Conservation (phyloP, 2,888 invertebrate genomes). For the Crocallis elinguaria region DNA sequence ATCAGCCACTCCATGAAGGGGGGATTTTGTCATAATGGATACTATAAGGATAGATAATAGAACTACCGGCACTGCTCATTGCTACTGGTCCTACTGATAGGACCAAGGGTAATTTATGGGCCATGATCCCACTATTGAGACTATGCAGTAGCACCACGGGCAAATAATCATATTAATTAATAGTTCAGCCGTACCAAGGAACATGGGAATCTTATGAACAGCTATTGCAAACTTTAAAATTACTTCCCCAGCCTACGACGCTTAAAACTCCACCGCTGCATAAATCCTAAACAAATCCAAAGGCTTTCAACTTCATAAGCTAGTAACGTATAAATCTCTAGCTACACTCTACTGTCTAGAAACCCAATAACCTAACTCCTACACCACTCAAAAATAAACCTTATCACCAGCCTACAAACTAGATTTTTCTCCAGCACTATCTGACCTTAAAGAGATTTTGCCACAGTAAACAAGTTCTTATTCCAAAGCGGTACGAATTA, state of each 20-base stretch:
- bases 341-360: slow-evolving; percentile 18
- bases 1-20: no score
- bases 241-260: slow-evolving; percentile 4
- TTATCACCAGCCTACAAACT: not conserved
- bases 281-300: slow-evolving; percentile 35
- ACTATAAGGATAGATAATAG: no score
- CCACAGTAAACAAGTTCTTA: slow-evolving; percentile 5
- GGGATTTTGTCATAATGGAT: no score
- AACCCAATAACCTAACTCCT: slow-evolving; percentile 24
- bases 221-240: slow-evolving; percentile 20
- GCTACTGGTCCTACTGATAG: no score
- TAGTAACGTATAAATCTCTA: slow-evolving; percentile 32
- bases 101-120: no score
- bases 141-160: no score
- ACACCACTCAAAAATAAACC: slow-evolving; percentile 10
- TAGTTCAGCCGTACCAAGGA: no score
- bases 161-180: no score
- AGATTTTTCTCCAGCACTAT: not conserved
- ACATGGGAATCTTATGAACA: not conserved
- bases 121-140: no score
- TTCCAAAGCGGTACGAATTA: slow-evolving; percentile 8
- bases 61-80: no score
- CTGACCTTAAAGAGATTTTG: not conserved
- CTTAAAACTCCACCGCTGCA: slow-evolving; percentile 20
- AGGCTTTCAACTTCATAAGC: slow-evolving; percentile 29